Evolutionary conservation across 64 coral and sea anemone genomes (phyloP), one percentile per base, ranked within the genome.

Genomic region (Astreopora myriophthalma): DNA sequence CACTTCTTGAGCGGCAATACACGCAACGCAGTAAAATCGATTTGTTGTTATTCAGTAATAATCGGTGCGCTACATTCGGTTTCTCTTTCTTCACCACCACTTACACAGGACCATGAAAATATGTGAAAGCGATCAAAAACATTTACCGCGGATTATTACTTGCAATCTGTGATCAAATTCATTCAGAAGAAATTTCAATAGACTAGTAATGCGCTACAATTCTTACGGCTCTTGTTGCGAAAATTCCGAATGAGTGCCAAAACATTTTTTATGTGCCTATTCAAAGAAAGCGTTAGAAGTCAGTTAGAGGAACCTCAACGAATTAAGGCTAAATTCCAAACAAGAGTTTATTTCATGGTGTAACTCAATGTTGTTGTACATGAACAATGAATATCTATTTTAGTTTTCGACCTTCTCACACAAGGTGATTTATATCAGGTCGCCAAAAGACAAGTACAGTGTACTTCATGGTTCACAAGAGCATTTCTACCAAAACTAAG

Each of bases 261-360:
- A 37, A 11, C 52, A 23, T 63, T 7, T 36, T 30, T 8, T 22
- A 38, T 63, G 22, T 11, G 33, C 9, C n/a, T 83, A 12, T 83
- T 83, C 2, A 55, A 55, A 3, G 9, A 33, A 58, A 48, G 25
- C 11, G 30, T 29, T 6, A 14, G 37, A 83, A 63, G 35, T 63
- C n/a, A 83, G 0, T 36, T 34, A 12, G 36, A 31, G 28, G 16
- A 62, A 63, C 17, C 6, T 34, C 31, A 55, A 65, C 57, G 79
- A 63, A 64, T 20, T 39, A 63, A 22, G 58, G 20, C 31, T 22
- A 63, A 38, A 26, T 83, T 63, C 57, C 31, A 83, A 83, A 65
- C 52, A 83, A 64, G 79, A 38, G 52, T 83, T 64, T 31, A 83
- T 83, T 83, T 83, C 22, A 83, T 64, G 64, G 79, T 83, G 79